A percentile compares a stretch with the other conserved stretches of the same genome.
Conservation (phyloP, 2,888 invertebrate genomes). For the Rhopalosiphum nymphaeae region DNA sequence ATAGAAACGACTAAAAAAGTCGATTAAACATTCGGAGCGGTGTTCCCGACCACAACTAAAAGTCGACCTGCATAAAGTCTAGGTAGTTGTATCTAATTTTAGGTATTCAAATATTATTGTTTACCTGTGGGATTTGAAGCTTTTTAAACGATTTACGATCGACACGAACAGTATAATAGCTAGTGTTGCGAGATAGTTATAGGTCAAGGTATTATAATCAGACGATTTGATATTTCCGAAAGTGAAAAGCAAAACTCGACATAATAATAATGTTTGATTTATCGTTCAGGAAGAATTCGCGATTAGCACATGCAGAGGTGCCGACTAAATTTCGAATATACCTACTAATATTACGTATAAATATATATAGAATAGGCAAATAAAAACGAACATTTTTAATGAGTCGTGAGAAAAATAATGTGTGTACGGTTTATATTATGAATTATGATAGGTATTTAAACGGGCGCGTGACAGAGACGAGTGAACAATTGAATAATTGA, state of each 20-base stretch:
- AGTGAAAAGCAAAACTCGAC: background rate
- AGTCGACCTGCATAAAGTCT: background rate
- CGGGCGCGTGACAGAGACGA: background rate
- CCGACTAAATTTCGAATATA: background rate
- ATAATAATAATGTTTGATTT: background rate
- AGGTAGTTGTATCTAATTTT: background rate
- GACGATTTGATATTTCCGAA: background rate
- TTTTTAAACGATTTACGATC: background rate
- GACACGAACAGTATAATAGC: background rate
- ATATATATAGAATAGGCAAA: background rate
- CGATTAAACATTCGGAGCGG: background rate
- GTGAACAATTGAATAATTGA: background rate
- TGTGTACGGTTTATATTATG: background rate
- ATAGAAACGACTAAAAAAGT: background rate
- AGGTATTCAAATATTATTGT: background rate
- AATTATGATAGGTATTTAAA: background rate
- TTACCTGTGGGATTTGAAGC: background rate
- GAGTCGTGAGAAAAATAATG: background rate
- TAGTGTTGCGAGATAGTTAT: background rate
- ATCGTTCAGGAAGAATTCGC: background rate
- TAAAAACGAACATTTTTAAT: background rate
- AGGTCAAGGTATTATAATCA: background rate
- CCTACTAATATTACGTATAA: background rate
- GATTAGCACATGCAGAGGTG: background rate
- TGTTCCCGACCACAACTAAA: background rate